Evolutionary conservation across 30 jellyfish, hydroid and myxozoan species (phyloP).

Genomic region (Hydra vulgaris): DNA sequence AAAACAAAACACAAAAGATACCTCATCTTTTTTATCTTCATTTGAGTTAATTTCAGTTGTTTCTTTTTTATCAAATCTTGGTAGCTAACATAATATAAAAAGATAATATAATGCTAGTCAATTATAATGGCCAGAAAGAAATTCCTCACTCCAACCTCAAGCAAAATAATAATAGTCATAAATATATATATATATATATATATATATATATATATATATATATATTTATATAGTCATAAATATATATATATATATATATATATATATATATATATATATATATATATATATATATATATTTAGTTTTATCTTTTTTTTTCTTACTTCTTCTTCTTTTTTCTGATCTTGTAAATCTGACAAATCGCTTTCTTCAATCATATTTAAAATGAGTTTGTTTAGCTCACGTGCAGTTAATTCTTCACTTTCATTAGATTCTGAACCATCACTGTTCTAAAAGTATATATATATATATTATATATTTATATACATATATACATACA

Average conservation of each 20-base stretch:
- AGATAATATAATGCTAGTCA: neutral
- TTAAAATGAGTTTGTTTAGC: neutral
- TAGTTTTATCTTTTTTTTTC: neutral
- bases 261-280: no score
- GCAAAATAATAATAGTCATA: neutral
- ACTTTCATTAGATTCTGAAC: neutral
- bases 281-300: no score
- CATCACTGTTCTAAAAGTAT: neutral
- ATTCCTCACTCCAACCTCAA: neutral
- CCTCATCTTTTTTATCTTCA: no score
- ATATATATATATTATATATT: no score
- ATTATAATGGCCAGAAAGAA: neutral
- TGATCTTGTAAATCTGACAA: neutral
- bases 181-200: no score
- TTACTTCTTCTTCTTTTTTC: neutral
- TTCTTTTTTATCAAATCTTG: neutral
- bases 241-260: no score
- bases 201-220: no score
- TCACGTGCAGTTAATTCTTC: neutral
- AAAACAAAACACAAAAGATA: no score
- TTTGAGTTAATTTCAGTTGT: neutral
- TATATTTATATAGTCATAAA: no score
- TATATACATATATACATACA: neutral
- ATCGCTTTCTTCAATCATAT: neutral
- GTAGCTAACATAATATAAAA: neutral